phyloP scores from a whole-genome alignment of 1,140 invertebrate genomes.

The Drosophila tropicalis region DNA sequence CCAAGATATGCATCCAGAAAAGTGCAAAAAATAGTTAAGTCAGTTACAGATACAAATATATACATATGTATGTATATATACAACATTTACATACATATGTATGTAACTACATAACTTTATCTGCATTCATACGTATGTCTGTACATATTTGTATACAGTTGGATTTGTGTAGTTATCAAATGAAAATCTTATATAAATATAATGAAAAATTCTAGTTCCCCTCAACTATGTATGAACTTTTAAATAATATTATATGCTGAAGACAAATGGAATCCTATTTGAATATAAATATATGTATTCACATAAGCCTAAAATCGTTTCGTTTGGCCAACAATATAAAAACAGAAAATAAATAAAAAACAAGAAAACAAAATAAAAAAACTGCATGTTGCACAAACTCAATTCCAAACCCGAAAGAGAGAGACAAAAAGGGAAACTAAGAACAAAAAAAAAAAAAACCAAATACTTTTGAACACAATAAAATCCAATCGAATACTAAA shows the following conservation, averaged over 20 bases:
- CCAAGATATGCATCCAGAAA: conserved; percentile 21
- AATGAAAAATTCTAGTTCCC: neutral
- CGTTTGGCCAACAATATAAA: conserved; percentile 5
- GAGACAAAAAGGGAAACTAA: neutral
- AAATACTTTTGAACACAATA: conserved; percentile 10
- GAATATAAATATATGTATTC: neutral
- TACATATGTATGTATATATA: neutral
- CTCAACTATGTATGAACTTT: neutral
- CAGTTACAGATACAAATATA: neutral
- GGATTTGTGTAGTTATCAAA: neutral
- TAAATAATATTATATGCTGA: conserved; percentile 2
- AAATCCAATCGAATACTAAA: conserved; percentile 18
- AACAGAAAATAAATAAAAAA: neutral
- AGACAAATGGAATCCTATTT: conserved; percentile 5
- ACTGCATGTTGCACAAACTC: conserved; percentile 3
- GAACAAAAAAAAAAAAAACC: neutral
- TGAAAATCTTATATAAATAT: conserved; percentile 4
- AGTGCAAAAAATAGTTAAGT: conserved; percentile 26
- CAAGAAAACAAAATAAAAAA: neutral
- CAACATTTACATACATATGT: neutral
- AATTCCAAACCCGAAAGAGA: conserved; percentile 6
- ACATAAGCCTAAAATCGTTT: neutral
- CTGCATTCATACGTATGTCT: neutral
- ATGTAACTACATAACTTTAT: neutral
- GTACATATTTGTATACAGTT: neutral